Evolutionary conservation across 2,888 invertebrate species (phyloP), one percentile per base, ranked within the genome.

Genomic region (Harpalus rubripes): DNA sequence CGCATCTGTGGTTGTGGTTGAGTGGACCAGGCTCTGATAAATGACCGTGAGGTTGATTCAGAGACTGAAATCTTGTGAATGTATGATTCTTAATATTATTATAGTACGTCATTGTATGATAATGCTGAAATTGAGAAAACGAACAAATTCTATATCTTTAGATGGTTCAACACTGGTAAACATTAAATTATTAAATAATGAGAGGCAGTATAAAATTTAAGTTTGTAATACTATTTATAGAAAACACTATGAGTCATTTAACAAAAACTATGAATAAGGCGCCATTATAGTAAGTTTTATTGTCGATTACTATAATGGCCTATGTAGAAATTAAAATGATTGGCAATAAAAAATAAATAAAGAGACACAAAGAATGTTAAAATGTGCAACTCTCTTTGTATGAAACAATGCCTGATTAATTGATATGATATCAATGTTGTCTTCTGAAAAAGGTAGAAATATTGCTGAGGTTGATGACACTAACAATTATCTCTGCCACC

Each of bases 221-320:
- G 5, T 32, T 32, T 32, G 32, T 32, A 32, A 32, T 32, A 32
- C 0, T 52, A 52, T 12, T 10, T 52, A 12, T 12, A 52, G 44
- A 10, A 12, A 12, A 8, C 12, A 12, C 12, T 12, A 22, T 63
- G 63, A 63, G 5, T 63, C 63, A 63, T 63, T 12, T 22, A 18
- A 22, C 59, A 63, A 63, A 63, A 63, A 10, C 26, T 63, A 63
- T 63, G 63, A 12, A 26, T 63, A 63, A 59, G 12, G 63, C 26
- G 63, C 26, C 63, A 59, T 18, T 59, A 59, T 59, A 59, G 18
- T n/a, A 16, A 18, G 18, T 63, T 63, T 63, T 10, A 22, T 63
- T 26, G 63, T 63, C 16, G 16, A 59, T 59, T 63, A 63, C 26
- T 63, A 26, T 10, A 12, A 59, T 59, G 0, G 7, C 18, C 18